These are phyloP conservation scores for Acleris holmiana DNA, from an alignment of 2,888 invertebrate species.

Conservation along the genomic window DNA sequence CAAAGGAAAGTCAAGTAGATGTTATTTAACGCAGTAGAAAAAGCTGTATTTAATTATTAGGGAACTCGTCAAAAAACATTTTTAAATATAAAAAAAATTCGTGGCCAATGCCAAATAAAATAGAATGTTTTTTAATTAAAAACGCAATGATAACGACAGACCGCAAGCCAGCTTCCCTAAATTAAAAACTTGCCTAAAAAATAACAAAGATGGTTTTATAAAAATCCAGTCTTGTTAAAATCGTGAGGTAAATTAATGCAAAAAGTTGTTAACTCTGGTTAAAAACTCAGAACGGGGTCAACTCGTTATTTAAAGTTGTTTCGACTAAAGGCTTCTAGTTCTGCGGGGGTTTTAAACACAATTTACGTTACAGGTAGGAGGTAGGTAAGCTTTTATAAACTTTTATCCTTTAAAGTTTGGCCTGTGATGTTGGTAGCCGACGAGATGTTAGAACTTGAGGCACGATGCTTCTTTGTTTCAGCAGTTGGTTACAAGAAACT, in stretches of 20 bases:
- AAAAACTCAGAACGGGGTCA: constrained; percentile 35
- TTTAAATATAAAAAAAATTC: no score
- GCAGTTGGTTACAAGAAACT: constrained; percentile 4
- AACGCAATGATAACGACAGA: not conserved
- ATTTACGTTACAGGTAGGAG: constrained; percentile 31
- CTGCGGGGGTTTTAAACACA: constrained; percentile 31
- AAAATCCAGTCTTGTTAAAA: constrained; percentile 36
- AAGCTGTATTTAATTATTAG: no score
- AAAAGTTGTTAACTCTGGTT: constrained; percentile 35
- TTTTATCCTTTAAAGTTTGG: constrained; percentile 34
- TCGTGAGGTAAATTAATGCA: constrained; percentile 36
- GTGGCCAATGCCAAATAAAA: not conserved
- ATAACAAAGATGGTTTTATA: constrained; percentile 11
- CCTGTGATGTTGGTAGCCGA: constrained; percentile 17
- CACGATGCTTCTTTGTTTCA: constrained; percentile 28
- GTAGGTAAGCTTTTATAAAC: constrained; percentile 29
- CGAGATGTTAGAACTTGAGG: constrained; percentile 10
- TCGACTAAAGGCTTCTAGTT: constrained; percentile 31
- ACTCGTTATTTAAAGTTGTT: constrained; percentile 36
- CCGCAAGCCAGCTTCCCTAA: not conserved
- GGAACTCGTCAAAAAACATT: no score
- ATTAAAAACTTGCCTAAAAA: constrained; percentile 3
- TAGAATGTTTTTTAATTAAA: not conserved
- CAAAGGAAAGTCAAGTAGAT: no score
- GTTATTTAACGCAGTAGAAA: no score